These are phyloP conservation scores for Acleris laterana DNA, from an alignment of 2,888 invertebrate species.

Conservation along the genomic window DNA sequence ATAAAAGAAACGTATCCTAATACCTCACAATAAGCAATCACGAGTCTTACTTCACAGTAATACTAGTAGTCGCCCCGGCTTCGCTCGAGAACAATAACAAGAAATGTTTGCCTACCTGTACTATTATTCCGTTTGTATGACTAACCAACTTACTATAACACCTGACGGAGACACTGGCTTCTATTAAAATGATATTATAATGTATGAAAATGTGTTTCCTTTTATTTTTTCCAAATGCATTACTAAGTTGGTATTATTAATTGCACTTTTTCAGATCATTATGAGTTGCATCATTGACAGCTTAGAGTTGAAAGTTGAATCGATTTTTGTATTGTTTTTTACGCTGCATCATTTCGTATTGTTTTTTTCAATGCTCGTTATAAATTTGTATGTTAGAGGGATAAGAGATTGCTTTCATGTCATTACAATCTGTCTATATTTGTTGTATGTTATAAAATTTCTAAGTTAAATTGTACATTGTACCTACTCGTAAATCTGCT, in stretches of 20 bases:
- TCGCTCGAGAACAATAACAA: slow-evolving; percentile 39
- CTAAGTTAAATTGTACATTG: too few species aligned
- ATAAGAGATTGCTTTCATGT: too few species aligned
- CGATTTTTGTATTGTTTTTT: slow-evolving; percentile 18
- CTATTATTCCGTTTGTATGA: slow-evolving; percentile 1
- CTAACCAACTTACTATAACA: slow-evolving; percentile 2
- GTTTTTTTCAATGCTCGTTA: slow-evolving; percentile 9
- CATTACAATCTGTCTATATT: too few species aligned
- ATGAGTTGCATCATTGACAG: slow-evolving; percentile 15
- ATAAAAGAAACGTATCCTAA: slow-evolving; percentile 35
- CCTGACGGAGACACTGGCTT: neutral
- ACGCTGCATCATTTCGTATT: slow-evolving; percentile 25
- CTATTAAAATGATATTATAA: neutral
- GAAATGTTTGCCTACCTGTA: slow-evolving; percentile 17
- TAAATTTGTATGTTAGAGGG: neutral
- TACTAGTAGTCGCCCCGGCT: slow-evolving; percentile 55
- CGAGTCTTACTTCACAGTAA: slow-evolving; percentile 45
- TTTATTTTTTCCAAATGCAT: neutral
- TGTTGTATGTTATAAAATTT: too few species aligned
- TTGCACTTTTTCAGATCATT: slow-evolving; percentile 15
- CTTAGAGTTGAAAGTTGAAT: slow-evolving; percentile 5
- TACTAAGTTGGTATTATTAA: slow-evolving; percentile 4
- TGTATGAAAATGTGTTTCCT: neutral
- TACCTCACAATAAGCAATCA: slow-evolving; percentile 57
- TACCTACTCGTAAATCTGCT: too few species aligned